These are phyloP conservation scores for Dolichotis patagonum DNA, from an alignment of 2,113 vertebrate species.

Conservation along the genomic window DNA sequence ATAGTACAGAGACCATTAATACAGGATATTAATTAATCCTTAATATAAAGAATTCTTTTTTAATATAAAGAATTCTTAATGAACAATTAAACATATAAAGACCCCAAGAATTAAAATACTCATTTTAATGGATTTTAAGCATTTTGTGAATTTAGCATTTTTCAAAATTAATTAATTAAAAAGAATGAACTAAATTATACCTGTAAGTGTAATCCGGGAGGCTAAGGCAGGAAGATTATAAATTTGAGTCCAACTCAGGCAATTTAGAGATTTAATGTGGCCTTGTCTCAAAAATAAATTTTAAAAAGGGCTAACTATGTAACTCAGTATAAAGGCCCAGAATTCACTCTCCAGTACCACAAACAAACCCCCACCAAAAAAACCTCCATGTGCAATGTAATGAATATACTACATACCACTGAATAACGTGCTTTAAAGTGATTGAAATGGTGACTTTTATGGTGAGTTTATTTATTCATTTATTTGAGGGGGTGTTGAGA, in stretches of 20 bases:
- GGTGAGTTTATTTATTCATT: too few relatives aligned
- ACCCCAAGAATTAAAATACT: neutral
- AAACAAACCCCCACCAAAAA: neutral
- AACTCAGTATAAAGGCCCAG: neutral
- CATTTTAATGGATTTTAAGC: conserved; percentile 14
- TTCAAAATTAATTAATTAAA: conserved; percentile 5
- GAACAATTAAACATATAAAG: neutral
- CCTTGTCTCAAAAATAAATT: neutral
- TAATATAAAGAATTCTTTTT: neutral
- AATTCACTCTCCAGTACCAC: neutral
- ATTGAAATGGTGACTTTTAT: neutral
- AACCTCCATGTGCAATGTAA: neutral
- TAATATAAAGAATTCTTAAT: neutral
- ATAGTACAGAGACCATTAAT: neutral
- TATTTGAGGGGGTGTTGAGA: neutral
- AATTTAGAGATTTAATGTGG: neutral
- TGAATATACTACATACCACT: neutral
- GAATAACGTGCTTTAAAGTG: neutral
- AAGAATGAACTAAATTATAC: neutral
- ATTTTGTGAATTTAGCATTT: conserved; percentile 8
- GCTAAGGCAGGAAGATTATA: neutral
- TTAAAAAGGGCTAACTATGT: neutral
- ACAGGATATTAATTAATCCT: neutral
- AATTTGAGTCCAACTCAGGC: neutral
- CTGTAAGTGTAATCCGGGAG: neutral